phyloP scores from a whole-genome alignment of 2,888 invertebrate species.

The Camptogramma bilineatum region DNA sequence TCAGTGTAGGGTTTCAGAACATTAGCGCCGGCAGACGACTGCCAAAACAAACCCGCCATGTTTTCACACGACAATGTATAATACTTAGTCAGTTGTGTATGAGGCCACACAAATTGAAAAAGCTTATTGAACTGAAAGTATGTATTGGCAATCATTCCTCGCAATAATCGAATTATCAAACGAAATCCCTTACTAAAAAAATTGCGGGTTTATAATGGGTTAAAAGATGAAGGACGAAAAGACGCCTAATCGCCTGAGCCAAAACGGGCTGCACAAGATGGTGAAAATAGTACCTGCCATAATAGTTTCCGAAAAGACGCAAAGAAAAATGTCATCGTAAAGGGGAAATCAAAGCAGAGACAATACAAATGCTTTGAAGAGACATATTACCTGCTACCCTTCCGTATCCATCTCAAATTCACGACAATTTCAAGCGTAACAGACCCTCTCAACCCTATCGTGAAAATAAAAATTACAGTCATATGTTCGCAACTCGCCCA shows the following conservation, averaged over 20 bases:
- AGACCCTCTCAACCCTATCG: constrained; percentile 13
- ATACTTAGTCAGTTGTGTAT: constrained; percentile 6
- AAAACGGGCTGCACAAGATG: no score
- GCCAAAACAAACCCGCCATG: constrained; percentile 57
- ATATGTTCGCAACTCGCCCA: constrained; percentile 56
- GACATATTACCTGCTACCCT: no score
- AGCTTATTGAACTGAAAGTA: neutral
- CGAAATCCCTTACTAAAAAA: no score
- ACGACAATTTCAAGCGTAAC: constrained; percentile 8
- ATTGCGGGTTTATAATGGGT: no score
- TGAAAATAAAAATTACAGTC: constrained; percentile 51
- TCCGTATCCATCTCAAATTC: neutral
- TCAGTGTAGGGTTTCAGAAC: constrained; percentile 53
- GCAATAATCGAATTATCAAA: no score
- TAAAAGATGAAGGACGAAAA: no score
- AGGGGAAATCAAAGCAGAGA: no score
- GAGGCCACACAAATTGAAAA: constrained; percentile 18
- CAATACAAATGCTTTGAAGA: no score
- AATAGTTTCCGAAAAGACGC: no score
- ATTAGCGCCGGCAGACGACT: constrained; percentile 51
- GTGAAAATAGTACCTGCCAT: no score
- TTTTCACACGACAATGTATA: constrained; percentile 35
- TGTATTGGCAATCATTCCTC: neutral
- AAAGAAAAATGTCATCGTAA: no score
- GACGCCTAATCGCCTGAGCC: no score